phyloP scores from a whole-genome alignment of 2,797 vertebrate species.

The Erpetoichthys calabaricus region DNA sequence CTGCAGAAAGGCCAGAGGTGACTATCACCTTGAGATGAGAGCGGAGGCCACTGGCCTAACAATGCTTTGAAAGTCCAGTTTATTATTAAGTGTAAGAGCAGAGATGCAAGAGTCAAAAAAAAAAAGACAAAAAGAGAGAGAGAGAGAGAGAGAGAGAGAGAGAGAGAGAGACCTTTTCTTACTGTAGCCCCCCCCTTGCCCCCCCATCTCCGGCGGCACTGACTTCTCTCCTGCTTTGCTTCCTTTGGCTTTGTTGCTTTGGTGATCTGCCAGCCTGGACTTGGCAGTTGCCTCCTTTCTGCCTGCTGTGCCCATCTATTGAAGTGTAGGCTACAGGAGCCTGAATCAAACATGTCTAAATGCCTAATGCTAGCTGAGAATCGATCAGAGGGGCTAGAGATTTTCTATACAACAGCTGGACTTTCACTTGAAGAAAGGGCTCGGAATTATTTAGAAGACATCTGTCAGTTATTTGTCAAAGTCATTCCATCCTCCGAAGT shows the following conservation, averaged over 20 bases:
- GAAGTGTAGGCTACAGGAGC: constrained; percentile 46
- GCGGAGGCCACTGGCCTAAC: constrained; percentile 43
- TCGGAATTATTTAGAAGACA: constrained; percentile 42
- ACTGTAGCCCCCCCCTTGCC: background rate
- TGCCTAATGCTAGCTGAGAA: constrained; percentile 57
- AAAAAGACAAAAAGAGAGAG: constrained; percentile 17
- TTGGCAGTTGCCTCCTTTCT: constrained; percentile 28
- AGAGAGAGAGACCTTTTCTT: constrained; percentile 15
- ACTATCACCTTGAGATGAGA: constrained; percentile 60
- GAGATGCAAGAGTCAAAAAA: constrained; percentile 14
- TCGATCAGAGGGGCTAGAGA: constrained; percentile 73
- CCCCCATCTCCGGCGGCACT: constrained; percentile 4
- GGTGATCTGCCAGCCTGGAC: constrained; percentile 18
- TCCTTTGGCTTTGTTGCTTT: constrained; percentile 6
- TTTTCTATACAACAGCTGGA: constrained; percentile 65
- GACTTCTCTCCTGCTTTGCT: constrained; percentile 1
- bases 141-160: constrained; percentile 24
- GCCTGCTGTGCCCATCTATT: constrained; percentile 53
- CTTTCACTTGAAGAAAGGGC: constrained; percentile 59
- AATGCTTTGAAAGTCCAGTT: constrained; percentile 45
- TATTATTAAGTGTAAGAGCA: constrained; percentile 45
- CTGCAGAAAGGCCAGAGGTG: constrained; percentile 58
- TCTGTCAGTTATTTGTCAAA: constrained; percentile 24
- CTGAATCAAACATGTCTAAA: constrained; percentile 58
- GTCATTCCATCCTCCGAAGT: background rate